Evolutionary conservation across 2,888 invertebrate genomes (phyloP), one percentile per base, ranked within the genome.

Genomic region (Phyto melanocephala): DNA sequence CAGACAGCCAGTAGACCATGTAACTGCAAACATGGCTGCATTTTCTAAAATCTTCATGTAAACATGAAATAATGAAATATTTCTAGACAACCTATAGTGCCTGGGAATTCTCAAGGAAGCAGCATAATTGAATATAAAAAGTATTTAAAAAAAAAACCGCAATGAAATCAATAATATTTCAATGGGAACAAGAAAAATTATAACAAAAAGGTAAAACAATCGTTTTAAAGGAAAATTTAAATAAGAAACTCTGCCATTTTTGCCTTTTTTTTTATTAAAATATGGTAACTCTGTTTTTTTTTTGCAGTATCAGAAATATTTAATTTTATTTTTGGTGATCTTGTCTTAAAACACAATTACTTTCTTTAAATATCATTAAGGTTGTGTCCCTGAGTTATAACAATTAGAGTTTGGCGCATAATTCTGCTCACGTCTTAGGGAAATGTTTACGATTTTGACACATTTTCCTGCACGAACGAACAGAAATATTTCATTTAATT

Each of bases 381-480:
- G 10, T 8, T 40, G 24, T 15, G 60, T 42, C 28, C 1, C 40
- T 2, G 52, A 68, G 52, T 62, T 35, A 52, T 52, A 35, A 10
- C 33, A 77, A 68, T 77, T 77, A 62, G 6, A 28, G 68, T 76
- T 52, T 20, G 22, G 13, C 17, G 24, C 47, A 63, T 37, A 33
- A 78, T 78, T 78, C 78, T n/a, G 13, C 10, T 71, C 80, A 81
- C 76, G 65, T 81, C 56, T 56, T 58, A 33, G 2, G 35, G 13
- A 56, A 67, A 71, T 71, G 63, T 71, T 72, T 72, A 65, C 54
- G 65, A 75, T 75, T 77, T 81, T 77, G 77, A 77, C 81, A 81
- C 81, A 81, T 81, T 77, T 81, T 72, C 72, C 56, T 81, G 11
- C n/a, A 33, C 52, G 35, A 45, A 22, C 5, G 10, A 33, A 17